Conservation (phyloP, 2,797 vertebrate species). For the Tenualosa ilisha region DNA sequence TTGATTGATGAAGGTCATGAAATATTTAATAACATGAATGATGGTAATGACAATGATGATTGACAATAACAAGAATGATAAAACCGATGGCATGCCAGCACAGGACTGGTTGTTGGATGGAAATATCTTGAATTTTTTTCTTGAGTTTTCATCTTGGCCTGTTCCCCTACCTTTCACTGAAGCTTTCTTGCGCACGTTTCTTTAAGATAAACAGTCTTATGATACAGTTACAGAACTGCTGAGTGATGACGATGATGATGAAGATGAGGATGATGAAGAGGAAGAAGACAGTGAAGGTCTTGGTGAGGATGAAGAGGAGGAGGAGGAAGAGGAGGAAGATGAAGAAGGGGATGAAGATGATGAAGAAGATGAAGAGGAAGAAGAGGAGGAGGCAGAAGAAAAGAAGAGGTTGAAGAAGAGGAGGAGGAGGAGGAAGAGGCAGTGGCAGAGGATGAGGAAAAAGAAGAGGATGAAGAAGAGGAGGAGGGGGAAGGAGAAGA, state of each 20-base stretch:
- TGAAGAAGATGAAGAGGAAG: slow-evolving; percentile 34
- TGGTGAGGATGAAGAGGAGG: slow-evolving; percentile 14
- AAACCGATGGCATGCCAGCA: neutral
- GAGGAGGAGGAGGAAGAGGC: slow-evolving; percentile 7
- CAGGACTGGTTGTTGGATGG: slow-evolving; percentile 1
- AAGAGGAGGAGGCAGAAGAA: slow-evolving; percentile 42
- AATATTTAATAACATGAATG: neutral
- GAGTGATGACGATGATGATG: slow-evolving; percentile 35
- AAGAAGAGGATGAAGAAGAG: slow-evolving; percentile 31
- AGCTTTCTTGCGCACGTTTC: neutral
- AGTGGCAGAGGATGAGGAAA: neutral
- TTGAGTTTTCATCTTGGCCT: neutral
- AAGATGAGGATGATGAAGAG: slow-evolving; percentile 20
- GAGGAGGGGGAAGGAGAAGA: slow-evolving; percentile 24
- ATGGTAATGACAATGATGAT: neutral
- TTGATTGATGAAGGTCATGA: neutral
- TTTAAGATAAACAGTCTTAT: slow-evolving; percentile 38
- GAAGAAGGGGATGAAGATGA: slow-evolving; percentile 50
- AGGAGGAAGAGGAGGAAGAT: neutral
- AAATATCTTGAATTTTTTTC: neutral
- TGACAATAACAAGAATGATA: neutral
- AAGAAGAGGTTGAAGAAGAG: slow-evolving; percentile 20
- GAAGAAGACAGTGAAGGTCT: neutral
- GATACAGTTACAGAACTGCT: slow-evolving; percentile 68
- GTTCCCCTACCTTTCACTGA: neutral